Percentiles rank a stretch among this genome's conserved stretches.
Conservation (phyloP, 92 coral and sea anemone genomes). For the Virgularia gustaviana region DNA sequence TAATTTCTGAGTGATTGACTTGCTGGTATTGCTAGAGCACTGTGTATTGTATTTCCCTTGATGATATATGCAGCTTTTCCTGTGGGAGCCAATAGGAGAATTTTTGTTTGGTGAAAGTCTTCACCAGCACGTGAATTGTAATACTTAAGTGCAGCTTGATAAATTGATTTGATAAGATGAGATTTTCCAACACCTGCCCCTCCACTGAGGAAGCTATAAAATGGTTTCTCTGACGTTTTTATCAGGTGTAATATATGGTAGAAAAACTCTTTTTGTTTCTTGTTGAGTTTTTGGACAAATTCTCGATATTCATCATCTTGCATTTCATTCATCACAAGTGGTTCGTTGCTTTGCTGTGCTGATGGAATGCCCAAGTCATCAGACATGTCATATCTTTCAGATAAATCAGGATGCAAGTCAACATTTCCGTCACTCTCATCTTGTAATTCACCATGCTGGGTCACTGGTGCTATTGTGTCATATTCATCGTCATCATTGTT, state of each 20-base stretch:
- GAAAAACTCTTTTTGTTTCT: slow-evolving; percentile 47
- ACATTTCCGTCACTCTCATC: slow-evolving; percentile 13
- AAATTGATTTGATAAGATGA: neutral
- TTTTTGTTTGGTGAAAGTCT: neutral
- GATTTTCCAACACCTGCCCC: slow-evolving; percentile 20
- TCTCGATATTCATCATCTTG: slow-evolving; percentile 8
- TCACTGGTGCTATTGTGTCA: slow-evolving; percentile 17
- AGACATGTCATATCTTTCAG: slow-evolving; percentile 14
- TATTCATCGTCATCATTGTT: slow-evolving; percentile 11
- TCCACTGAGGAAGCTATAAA: slow-evolving; percentile 5
- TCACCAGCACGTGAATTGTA: slow-evolving; percentile 11
- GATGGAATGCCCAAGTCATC: slow-evolving; percentile 23
- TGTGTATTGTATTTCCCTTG: slow-evolving; percentile 53
- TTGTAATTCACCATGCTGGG: slow-evolving; percentile 14
- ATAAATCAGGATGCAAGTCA: slow-evolving; percentile 31
- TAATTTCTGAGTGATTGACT: slow-evolving; percentile 53
- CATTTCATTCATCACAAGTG: slow-evolving; percentile 18
- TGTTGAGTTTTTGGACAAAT: slow-evolving; percentile 6
- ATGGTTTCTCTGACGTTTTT: slow-evolving; percentile 22
- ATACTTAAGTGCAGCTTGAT: slow-evolving; percentile 18
- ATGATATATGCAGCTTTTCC: slow-evolving; percentile 32
- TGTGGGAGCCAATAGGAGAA: neutral
- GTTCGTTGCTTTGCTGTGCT: neutral
- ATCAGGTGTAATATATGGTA: slow-evolving; percentile 30
- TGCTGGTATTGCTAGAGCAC: slow-evolving; percentile 55